Evolutionary conservation across 2,797 vertebrate species (phyloP), one percentile per base, ranked within the genome.

Genomic region (Alauda arvensis): DNA sequence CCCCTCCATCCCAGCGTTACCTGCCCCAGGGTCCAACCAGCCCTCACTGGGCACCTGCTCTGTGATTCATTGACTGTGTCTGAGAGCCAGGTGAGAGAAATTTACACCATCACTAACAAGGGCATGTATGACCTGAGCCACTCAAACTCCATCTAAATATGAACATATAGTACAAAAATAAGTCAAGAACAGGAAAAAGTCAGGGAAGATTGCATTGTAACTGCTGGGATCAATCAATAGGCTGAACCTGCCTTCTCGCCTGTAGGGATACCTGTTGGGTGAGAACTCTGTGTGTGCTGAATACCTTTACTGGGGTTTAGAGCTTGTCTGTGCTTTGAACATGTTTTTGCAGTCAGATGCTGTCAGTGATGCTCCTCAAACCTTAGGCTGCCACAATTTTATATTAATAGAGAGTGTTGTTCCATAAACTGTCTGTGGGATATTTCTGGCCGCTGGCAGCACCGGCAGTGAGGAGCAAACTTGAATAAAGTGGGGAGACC

Each of bases 381-480:
- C 42, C 69, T 46, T 25, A 34, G 21, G 37, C 45, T n/a, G 23
- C 21, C 45, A 39, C 18, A 51, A 24, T 25, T 62, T 43, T n/a
- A 18, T n/a, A 62, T 45, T 34, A 23, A 31, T 21, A 33, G 67
- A 43, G 24, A 28, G 14, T 28, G 37, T 15, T 42, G 8, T 28
- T 55, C 25, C 40, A 55, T 14, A 17, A 70, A 43, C 24, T 21
- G 18, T 13, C 39, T 2, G 1, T 28, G 51, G 25, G 14, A 55
- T 34, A 31, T 25, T 70, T 55, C 6, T 8, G 8, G 15, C 10
- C 1, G 0, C 40, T 62, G 60, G 10, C 67, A 42, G 29, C 1
- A 1, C 29, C 0, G 0, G 23, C 42, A 9, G 8, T 34, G 45
- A 52, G 43, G 45, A 42, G 29, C 37, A 48, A 15, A 28, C 23